Conservation (phyloP, 2,888 invertebrate genomes). For the Protophormia terraenovae region DNA sequence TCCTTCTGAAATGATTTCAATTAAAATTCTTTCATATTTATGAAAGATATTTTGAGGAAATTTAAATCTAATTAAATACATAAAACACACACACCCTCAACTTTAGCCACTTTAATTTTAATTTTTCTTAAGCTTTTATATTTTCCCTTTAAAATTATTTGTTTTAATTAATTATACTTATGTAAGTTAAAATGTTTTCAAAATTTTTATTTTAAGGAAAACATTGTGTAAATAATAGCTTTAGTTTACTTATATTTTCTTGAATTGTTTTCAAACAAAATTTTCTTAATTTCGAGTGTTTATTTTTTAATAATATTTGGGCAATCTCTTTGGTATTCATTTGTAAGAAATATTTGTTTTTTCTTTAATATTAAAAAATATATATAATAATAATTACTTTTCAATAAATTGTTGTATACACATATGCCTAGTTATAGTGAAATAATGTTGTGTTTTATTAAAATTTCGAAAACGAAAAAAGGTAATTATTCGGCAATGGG, state of each 20-base stretch:
- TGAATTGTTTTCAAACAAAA: neutral
- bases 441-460: conserved; percentile 22
- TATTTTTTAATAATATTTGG: conserved; percentile 15
- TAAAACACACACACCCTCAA: too few species aligned
- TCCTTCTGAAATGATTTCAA: too few species aligned
- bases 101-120: too few species aligned
- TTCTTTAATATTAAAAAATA: neutral
- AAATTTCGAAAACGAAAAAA: neutral
- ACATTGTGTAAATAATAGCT: neutral
- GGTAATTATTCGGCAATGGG: neutral
- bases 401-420: conserved; percentile 55
- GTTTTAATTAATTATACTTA: neutral
- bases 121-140: too few species aligned
- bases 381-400: conserved; percentile 3
- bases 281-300: neutral
- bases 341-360: conserved; percentile 1
- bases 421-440: conserved; percentile 36
- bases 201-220: neutral
- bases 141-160: too few species aligned
- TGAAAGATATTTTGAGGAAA: too few species aligned
- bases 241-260: neutral
- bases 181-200: too few species aligned
- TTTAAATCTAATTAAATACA: too few species aligned
- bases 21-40: too few species aligned
- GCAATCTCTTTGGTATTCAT: neutral